Percentiles rank a stretch among this genome's conserved stretches.
phyloP scores from a whole-genome alignment of 2,888 invertebrate genomes.

The Sabatieria punctata region DNA sequence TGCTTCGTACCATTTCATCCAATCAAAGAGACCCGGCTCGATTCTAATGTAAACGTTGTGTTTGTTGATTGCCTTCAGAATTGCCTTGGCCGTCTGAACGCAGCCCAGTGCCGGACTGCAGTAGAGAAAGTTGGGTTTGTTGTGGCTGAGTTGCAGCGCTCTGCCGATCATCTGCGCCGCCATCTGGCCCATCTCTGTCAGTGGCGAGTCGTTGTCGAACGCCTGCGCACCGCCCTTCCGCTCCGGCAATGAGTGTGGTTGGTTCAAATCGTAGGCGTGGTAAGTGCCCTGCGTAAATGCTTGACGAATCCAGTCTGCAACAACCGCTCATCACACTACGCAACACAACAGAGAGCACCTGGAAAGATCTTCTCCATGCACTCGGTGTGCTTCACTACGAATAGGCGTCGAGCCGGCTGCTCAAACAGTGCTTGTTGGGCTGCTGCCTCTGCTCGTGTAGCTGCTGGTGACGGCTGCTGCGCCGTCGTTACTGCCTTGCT shows the following conservation, averaged over 20 bases:
- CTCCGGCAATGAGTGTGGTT: background rate
- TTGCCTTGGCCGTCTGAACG: constrained; percentile 54
- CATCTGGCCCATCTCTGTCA: constrained; percentile 1
- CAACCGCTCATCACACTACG: too few species aligned
- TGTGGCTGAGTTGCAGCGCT: background rate
- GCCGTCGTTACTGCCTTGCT: too few species aligned
- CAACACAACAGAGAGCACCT: too few species aligned
- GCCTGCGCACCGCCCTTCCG: background rate
- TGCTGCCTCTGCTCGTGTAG: too few species aligned
- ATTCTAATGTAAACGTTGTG: constrained; percentile 43
- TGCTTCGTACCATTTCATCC: constrained; percentile 68
- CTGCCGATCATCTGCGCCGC: background rate
- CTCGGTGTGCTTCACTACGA: too few species aligned
- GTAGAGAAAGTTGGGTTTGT: too few species aligned
- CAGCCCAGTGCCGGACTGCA: constrained; percentile 74
- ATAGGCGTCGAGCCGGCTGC: too few species aligned
- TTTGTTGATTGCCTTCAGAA: constrained; percentile 30
- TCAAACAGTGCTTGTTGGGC: too few species aligned
- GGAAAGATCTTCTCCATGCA: too few species aligned
- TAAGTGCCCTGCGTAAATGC: too few species aligned
- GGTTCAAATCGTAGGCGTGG: background rate
- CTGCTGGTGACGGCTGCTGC: too few species aligned
- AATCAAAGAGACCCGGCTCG: constrained; percentile 80
- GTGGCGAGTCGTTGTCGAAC: background rate
- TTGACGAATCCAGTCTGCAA: too few species aligned